Conservation (phyloP, 1,140 invertebrate genomes). For the Hylaeus volcanicus region DNA sequence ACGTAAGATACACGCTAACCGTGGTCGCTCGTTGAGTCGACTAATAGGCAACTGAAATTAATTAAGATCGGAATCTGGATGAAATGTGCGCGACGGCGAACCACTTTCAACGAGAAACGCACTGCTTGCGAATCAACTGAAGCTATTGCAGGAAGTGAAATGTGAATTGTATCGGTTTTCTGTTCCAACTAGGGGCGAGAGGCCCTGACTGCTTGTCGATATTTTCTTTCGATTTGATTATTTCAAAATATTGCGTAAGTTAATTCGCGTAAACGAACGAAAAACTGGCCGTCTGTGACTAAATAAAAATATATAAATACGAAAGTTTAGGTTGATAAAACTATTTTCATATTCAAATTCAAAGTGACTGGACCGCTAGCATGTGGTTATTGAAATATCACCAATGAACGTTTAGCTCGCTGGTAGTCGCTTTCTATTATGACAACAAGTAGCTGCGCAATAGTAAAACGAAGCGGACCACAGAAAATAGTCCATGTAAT, state of each 20-base stretch:
- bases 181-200: no score
- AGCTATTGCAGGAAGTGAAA: neutral
- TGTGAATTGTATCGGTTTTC: neutral
- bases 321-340: no score
- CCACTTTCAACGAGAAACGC: slow-evolving; percentile 11
- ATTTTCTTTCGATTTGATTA: no score
- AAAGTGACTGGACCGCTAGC: no score
- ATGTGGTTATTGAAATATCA: neutral
- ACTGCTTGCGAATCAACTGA: neutral
- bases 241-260: no score
- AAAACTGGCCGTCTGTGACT: no score
- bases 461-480: slow-evolving; percentile 7
- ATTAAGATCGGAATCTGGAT: slow-evolving; percentile 55
- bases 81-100: slow-evolving; percentile 33
- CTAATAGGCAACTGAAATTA: slow-evolving; percentile 61
- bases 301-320: no score
- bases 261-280: no score
- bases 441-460: neutral
- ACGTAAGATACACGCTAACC: slow-evolving; percentile 30
- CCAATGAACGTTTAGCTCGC: neutral
- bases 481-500: neutral
- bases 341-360: no score
- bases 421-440: neutral
- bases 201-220: neutral
- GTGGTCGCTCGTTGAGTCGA: slow-evolving; percentile 36